Percentiles rank a stretch among this genome's conserved stretches.
Conservation (phyloP, 2,888 invertebrate species). For the Dendrolimus pini region DNA sequence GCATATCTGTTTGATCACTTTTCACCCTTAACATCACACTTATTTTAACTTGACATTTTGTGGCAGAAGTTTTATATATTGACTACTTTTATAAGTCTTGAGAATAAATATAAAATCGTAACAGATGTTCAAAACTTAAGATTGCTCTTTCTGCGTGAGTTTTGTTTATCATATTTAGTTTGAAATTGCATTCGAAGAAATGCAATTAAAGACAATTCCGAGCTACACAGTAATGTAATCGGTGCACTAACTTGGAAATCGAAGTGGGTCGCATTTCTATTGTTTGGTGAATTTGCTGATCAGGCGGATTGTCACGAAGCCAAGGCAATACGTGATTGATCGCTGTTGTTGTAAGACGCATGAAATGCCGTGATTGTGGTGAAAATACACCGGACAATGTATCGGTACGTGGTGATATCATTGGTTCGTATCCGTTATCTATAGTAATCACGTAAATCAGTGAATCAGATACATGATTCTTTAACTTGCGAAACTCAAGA, state of each 20-base stretch:
- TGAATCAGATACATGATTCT: not conserved
- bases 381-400: conserved; percentile 38
- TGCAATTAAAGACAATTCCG: too few species aligned
- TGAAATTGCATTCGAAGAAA: too few species aligned
- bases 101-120: too few species aligned
- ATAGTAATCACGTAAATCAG: conserved; percentile 10
- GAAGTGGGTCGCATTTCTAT: conserved; percentile 3
- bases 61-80: too few species aligned
- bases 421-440: conserved; percentile 44
- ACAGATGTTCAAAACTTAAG: too few species aligned
- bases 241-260: conserved; percentile 2
- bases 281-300: conserved; percentile 10
- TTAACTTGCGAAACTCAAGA: not conserved
- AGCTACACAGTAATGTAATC: not conserved
- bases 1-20: too few species aligned
- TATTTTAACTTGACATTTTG: too few species aligned
- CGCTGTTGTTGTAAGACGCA: conserved; percentile 18
- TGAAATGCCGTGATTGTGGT: conserved; percentile 42
- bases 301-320: conserved; percentile 9
- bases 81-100: too few species aligned
- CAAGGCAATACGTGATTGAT: conserved; percentile 35
- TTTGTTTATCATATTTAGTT: too few species aligned
- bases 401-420: conserved; percentile 44
- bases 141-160: too few species aligned
- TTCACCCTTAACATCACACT: too few species aligned